Evolutionary conservation across 2,113 vertebrate genomes (phyloP), one percentile per base, ranked within the genome.

Genomic region (Neomonachus schauinslandi): DNA sequence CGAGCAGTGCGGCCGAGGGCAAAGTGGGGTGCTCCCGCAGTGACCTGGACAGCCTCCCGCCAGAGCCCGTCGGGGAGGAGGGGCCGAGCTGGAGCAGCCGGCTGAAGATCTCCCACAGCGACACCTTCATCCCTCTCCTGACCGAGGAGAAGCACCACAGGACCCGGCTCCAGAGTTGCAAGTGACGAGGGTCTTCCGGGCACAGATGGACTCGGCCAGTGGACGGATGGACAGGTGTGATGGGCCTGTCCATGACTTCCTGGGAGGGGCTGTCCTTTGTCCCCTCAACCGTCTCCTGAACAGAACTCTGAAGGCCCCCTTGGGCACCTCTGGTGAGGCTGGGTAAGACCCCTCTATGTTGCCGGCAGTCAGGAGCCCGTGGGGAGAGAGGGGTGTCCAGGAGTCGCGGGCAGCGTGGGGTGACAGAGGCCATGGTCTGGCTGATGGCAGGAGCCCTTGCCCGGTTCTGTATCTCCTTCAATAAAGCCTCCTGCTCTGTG

Each of bases 71-170:
- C 15, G 93, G 97, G 10, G 98, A 98, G 33, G 98, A 98, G 28
- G 95, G 77, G 1, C 96, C 97, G 0, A 98, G 95, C 36, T 97
- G 98, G 85, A 99, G 98, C 98, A 99, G 98, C 93, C 95, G 97
- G 46, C 97, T 98, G 96, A 98, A 99, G 98, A 95, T 99, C 61
- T 99, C 99, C 51, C 99, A 99, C 97, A 99, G 99, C 88, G 99
- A 99, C 93, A 99, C 99, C 74, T 99, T 99, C 98, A 99, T 99
- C 97, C 99, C 99, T 10, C 98, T 99, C 57, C 98, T 99, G 92
- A 99, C 99, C 24, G 99, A 99, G 95, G 98, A 99, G 42, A 98
- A 99, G 93, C 98, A 99, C 65, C 98, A 99, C 49, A 99, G 99
- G 98, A 99, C 98, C 94, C 98, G 98, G 77, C 98, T 99, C 85